Evolutionary conservation across 2,113 vertebrate species (phyloP), one percentile per base, ranked within the genome.

Genomic region (Suncus etruscus): DNA sequence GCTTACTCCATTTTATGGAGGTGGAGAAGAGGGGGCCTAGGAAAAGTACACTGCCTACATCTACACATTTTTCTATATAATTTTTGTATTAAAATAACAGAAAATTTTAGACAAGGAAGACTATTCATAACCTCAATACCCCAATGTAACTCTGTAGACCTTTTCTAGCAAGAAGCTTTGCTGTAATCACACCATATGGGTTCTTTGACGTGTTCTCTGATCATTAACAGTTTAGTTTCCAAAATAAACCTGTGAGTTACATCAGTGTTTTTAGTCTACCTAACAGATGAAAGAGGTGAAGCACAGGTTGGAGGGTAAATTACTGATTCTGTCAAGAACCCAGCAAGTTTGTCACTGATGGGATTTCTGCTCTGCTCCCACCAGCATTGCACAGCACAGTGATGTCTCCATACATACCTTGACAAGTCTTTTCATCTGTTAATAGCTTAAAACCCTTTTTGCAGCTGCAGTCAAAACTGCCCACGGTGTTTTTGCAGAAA

Each of bases 391-490:
- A 58, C 25, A 69, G 73, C 58, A 81, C 50, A 18, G 54, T 73
- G 47, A 96, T 29, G 65, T 0, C 10, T 91, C 87, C 90, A 50
- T 78, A 96, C 97, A 94, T 98, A 99, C 99, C 99, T 98, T 99
- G 99, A 97, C 99, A 99, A 51, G 99, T 99, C 48, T 98, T 99
- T 96, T 99, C 99, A 91, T 99, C 99, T 80, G 99, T 99, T 97
- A 99, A 98, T 95, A 99, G 98, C 97, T 99, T 99, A 97, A 99
- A 99, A 95, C 99, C 99, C 95, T 99, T 99, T 90, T 95, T 98
- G 97, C 99, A 99, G 98, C 98, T 99, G 97, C 99, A 99, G 96
- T 99, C 99, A 93, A 99, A 99, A 97, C 99, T 99, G 96, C 99
- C 99, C 83, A 99, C 98, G 25, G 99, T 99, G 98, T 99, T 99